phyloP scores from a whole-genome alignment of 2,888 invertebrate species.

The Rutpela maculata region DNA sequence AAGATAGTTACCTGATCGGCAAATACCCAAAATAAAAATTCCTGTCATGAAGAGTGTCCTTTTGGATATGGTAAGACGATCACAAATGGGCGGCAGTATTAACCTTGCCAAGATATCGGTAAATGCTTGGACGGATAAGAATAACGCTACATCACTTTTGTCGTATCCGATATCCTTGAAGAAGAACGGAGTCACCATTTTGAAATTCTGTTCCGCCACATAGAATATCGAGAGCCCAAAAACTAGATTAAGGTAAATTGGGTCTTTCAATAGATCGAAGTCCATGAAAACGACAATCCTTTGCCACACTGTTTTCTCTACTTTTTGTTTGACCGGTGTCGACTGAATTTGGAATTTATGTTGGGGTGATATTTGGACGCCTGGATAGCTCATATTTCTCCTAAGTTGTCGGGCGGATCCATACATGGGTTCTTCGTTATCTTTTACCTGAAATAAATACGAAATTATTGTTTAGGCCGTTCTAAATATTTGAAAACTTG shows the following conservation, averaged over 20 bases:
- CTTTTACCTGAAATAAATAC: constrained; percentile 47
- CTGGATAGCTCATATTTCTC: constrained; percentile 72
- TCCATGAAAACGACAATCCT: constrained; percentile 81
- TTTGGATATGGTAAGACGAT: constrained; percentile 80
- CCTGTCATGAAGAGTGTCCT: constrained; percentile 84
- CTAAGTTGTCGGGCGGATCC: constrained; percentile 63
- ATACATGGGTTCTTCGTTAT: constrained; percentile 44
- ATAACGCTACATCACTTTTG: constrained; percentile 83
- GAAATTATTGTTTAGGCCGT: too few relatives aligned
- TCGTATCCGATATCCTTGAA: constrained; percentile 70
- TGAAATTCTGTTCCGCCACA: constrained; percentile 85
- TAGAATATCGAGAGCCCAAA: constrained; percentile 85
- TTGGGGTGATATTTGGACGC: constrained; percentile 68
- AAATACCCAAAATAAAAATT: constrained; percentile 82
- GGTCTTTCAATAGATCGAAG: constrained; percentile 83
- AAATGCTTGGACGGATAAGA: constrained; percentile 84
- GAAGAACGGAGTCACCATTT: constrained; percentile 71
- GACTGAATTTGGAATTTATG: constrained; percentile 64
- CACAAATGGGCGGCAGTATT: constrained; percentile 84
- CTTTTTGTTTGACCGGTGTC: constrained; percentile 53
- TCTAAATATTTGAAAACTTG: too few relatives aligned
- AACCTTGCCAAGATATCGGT: constrained; percentile 85
- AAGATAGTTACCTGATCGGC: constrained; percentile 81
- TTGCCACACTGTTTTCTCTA: constrained; percentile 68
- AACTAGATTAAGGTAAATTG: constrained; percentile 83